Base-by-base conservation (phyloP, 2,797 vertebrate species). In the Cottoperca gobio region DNA sequence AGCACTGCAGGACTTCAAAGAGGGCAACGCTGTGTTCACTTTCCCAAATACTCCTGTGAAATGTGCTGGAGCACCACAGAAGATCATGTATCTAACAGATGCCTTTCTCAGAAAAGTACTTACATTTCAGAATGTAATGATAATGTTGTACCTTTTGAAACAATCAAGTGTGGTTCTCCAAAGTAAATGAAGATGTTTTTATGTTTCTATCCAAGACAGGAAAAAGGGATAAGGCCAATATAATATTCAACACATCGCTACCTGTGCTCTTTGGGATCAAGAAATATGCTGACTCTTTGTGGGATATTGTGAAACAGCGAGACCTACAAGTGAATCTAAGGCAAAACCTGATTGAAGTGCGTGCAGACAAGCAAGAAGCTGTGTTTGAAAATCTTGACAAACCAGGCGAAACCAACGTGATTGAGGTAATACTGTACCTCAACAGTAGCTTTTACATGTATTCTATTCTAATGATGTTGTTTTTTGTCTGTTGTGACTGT, bases 11-110 rank as follows among this genome's bases (percentile, higher is more conserved):
- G 90, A 96, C 86, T 99, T 99, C 84, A 95, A 95, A 78, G 96
- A 96, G 77, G 98, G 98, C 62, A 99, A 99, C 39, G 98, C 98
- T 35, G 82, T 99, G 64, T 99, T 99, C 77, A 95, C 96, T 8
- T 98, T 97, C 83, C 98, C 98, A 53, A 98, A 99, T 70, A 97
- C 97, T 7, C 97, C 98, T 0, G 91, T 99, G 65, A 99, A 99
- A 88, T 99, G 98, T 84, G 97, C 95, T 0, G 98, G 98, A 5
- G 98, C 98, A 0, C 97, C 98, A 19, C 98, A 99, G 90, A 99
- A 99, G 92, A 99, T 99, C 84, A 99, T 99, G 97, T 99, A 99
- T 88, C 94, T 99, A 19, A 88, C 97, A 0, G 98, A 99, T 4
- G 94, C 95, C 4, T 99, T 92, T 83, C 86, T 97, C 54, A 95